phyloP scores from a whole-genome alignment of 2,888 invertebrate genomes.

The Eupithecia dodoneata region DNA sequence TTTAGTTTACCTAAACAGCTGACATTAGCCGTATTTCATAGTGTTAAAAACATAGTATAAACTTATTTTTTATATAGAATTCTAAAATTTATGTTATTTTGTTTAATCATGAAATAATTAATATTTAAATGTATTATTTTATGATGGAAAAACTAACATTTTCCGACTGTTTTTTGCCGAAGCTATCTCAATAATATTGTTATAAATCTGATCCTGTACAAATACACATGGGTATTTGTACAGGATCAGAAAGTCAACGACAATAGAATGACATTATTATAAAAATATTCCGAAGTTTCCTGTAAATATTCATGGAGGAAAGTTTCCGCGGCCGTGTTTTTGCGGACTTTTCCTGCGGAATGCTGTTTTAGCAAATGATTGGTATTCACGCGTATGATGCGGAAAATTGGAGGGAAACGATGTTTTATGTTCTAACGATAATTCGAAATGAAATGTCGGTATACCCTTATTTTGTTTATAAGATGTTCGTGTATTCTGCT shows the following conservation, averaged over 20 bases:
- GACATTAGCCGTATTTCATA: too few relatives aligned
- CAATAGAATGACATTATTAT: background rate
- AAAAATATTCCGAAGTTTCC: background rate
- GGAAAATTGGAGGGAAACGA: conserved; percentile 8
- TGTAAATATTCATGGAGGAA: conserved; percentile 2
- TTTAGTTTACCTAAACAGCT: too few relatives aligned
- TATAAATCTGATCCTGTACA: too few relatives aligned
- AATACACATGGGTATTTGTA: background rate
- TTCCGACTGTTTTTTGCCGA: too few relatives aligned
- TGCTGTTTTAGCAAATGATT: conserved; percentile 14
- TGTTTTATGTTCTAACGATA: background rate
- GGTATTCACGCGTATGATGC: conserved; percentile 32
- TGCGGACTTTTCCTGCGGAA: conserved; percentile 2
- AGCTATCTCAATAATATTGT: too few relatives aligned
- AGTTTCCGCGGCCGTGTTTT: background rate
- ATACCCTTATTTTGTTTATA: background rate
- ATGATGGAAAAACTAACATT: too few relatives aligned
- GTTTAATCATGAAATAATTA: too few relatives aligned
- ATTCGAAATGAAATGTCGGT: conserved; percentile 3
- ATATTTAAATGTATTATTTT: too few relatives aligned
- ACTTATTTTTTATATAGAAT: too few relatives aligned
- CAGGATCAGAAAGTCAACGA: conserved; percentile 14
- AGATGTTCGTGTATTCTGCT: background rate
- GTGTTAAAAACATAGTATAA: too few relatives aligned
- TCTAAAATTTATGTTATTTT: too few relatives aligned